Conservation (phyloP, 2,888 invertebrate genomes). For the Argyra leucocephala region DNA sequence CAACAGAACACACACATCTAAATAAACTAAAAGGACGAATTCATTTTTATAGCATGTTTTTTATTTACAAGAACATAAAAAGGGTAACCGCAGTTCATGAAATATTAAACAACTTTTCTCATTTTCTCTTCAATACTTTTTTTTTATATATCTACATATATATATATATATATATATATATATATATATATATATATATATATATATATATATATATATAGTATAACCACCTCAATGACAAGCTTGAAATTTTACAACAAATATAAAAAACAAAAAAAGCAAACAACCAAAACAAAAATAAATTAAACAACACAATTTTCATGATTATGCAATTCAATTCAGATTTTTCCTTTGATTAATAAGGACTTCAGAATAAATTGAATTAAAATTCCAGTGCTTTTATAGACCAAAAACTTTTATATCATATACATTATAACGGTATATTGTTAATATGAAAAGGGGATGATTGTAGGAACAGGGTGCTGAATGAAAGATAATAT, state of each 20-base stretch:
- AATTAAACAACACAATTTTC: background rate
- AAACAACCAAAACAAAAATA: background rate
- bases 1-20: no score
- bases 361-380: background rate
- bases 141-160: no score
- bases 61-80: background rate
- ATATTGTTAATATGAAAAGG: no score
- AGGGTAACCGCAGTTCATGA: background rate
- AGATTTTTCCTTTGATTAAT: background rate
- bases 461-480: no score
- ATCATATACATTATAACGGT: no score
- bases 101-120: background rate
- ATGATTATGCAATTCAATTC: slow-evolving; percentile 3
- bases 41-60: background rate
- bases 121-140: background rate
- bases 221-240: background rate
- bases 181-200: no score
- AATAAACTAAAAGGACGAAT: background rate
- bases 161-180: no score
- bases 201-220: no score
- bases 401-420: no score
- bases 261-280: no score
- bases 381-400: background rate
- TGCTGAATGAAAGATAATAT: no score
- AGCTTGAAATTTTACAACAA: background rate